These are phyloP conservation scores for Balearica regulorum DNA, from an alignment of 2,797 vertebrate genomes.

Conservation along the genomic window DNA sequence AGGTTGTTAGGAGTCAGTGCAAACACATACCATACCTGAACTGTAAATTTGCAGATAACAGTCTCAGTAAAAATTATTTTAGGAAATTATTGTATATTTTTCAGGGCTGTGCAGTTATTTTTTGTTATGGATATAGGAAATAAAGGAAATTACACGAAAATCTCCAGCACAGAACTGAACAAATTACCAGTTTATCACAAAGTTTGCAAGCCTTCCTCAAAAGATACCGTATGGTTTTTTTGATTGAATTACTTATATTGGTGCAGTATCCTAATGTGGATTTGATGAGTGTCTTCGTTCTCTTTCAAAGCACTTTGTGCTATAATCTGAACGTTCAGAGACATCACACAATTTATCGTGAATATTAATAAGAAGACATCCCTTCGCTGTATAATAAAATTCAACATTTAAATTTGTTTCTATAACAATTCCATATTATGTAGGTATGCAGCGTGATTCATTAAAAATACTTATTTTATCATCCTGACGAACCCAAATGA, in stretches of 20 bases:
- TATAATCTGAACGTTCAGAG: conserved; percentile 8
- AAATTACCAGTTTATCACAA: not conserved
- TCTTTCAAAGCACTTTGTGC: not conserved
- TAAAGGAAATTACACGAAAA: not conserved
- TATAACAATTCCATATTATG: not conserved
- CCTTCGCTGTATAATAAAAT: not conserved
- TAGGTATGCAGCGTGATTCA: not conserved
- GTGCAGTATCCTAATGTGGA: not conserved
- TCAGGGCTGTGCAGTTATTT: not conserved
- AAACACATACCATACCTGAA: not conserved
- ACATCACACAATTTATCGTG: not conserved
- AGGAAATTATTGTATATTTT: not conserved
- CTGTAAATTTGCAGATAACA: not conserved
- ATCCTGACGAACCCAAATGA: conserved; percentile 26
- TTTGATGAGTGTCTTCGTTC: not conserved
- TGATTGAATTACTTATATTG: conserved; percentile 6
- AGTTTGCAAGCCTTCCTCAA: not conserved
- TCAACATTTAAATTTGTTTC: conserved; percentile 18
- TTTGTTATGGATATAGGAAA: not conserved
- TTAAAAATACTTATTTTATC: conserved; percentile 43
- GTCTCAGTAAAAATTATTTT: not conserved
- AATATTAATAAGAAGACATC: not conserved
- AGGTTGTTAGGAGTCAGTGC: not conserved
- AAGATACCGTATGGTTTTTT: not conserved
- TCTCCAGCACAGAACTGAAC: not conserved